Conservation (phyloP, 2,888 invertebrate genomes). For the Penaeus monodon region DNA sequence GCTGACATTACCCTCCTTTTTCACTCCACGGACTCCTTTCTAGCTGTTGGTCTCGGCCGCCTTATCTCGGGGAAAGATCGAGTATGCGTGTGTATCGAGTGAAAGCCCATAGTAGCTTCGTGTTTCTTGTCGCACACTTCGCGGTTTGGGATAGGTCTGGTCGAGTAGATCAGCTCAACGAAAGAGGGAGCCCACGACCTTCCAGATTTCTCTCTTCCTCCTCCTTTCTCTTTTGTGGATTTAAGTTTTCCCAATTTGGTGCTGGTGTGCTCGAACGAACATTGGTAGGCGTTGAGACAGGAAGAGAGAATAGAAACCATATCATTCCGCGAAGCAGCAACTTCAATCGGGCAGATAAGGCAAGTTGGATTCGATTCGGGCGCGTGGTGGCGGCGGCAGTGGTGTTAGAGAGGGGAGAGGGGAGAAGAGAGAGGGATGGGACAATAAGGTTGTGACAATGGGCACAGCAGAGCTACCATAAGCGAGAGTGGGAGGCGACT, state of each 20-base stretch:
- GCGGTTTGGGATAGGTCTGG: too few species aligned
- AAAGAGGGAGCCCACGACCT: neutral
- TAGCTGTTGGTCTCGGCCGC: too few species aligned
- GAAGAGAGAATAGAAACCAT: too few species aligned
- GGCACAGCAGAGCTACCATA: neutral
- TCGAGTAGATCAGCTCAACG: too few species aligned
- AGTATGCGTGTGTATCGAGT: too few species aligned
- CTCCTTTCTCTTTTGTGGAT: neutral
- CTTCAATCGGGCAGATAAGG: neutral
- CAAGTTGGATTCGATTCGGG: neutral
- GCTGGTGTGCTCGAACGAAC: too few species aligned
- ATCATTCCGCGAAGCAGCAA: too few species aligned
- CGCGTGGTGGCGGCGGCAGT: conserved; percentile 3
- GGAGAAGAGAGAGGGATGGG: conserved; percentile 17
- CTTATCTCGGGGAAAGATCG: neutral
- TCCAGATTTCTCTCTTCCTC: neutral
- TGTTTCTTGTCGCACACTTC: too few species aligned
- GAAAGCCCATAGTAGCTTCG: too few species aligned
- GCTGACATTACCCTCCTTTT: neutral
- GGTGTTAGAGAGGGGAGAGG: conserved; percentile 12
- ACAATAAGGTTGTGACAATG: neutral
- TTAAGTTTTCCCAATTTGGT: neutral
- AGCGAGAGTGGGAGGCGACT: neutral
- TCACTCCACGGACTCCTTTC: neutral
- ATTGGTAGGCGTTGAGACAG: too few species aligned